These are phyloP conservation scores for Lepidocyrtinus sp. DNA, from an alignment of 2,888 invertebrate genomes.

Conservation along the genomic window DNA sequence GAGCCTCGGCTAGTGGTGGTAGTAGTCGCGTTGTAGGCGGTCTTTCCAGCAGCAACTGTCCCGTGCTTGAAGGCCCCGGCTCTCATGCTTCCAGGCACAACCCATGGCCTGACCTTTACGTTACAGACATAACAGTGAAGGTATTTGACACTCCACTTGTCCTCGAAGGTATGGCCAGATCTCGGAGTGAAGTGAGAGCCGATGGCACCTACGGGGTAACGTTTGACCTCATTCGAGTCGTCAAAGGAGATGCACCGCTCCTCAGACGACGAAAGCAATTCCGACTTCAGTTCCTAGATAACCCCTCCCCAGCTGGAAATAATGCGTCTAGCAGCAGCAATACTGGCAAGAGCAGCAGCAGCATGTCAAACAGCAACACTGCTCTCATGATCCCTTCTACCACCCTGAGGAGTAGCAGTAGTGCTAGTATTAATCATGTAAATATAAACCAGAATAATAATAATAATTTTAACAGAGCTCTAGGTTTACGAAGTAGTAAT, in stretches of 20 bases:
- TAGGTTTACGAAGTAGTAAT: slow-evolving; percentile 48
- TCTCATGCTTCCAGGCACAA: slow-evolving; percentile 44
- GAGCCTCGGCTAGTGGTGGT: neutral
- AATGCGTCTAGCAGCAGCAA: slow-evolving; percentile 15
- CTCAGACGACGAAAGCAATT: slow-evolving; percentile 69
- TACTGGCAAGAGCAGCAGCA: slow-evolving; percentile 37
- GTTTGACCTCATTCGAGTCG: slow-evolving; percentile 69
- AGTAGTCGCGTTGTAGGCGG: neutral
- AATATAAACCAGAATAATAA: slow-evolving; percentile 46
- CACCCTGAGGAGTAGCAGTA: slow-evolving; percentile 31
- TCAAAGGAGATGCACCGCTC: slow-evolving; percentile 69
- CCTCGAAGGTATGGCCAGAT: slow-evolving; percentile 69
- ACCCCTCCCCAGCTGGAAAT: slow-evolving; percentile 55
- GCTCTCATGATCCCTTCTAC: too few species aligned
- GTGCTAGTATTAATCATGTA: slow-evolving; percentile 47
- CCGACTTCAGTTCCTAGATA: slow-evolving; percentile 70
- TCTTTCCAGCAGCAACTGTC: slow-evolving; percentile 55
- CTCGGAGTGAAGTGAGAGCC: slow-evolving; percentile 68
- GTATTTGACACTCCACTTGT: slow-evolving; percentile 68
- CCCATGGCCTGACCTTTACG: slow-evolving; percentile 65
- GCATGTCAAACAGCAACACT: too few species aligned
- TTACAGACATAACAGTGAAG: slow-evolving; percentile 67
- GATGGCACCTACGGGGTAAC: slow-evolving; percentile 70
- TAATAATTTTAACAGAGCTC: slow-evolving; percentile 51
- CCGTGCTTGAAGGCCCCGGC: slow-evolving; percentile 66